These are phyloP conservation scores for Eulemur macaco DNA, from an alignment of 2,113 vertebrate species.

Conservation along the genomic window DNA sequence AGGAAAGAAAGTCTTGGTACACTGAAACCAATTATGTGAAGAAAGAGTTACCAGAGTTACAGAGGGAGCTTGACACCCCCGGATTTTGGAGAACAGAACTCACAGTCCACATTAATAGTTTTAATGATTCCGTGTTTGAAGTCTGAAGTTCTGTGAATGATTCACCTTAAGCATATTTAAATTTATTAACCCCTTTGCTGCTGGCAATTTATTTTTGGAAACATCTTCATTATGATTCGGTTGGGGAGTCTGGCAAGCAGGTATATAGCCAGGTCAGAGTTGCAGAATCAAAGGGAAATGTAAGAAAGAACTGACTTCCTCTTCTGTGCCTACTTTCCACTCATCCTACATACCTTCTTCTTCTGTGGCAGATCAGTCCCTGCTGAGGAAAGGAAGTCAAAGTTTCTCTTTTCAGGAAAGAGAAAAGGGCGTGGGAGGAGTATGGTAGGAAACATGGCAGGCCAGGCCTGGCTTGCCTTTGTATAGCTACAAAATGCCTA, in stretches of 20 bases:
- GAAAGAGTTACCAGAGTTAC: slow-evolving; percentile 10
- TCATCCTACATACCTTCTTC: background rate
- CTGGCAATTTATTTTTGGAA: slow-evolving; percentile 57
- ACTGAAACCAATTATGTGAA: slow-evolving; percentile 15
- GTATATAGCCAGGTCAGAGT: background rate
- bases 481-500: background rate
- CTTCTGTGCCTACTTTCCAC: background rate
- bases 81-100: background rate
- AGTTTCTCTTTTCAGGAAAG: background rate
- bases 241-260: background rate
- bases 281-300: background rate
- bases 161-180: slow-evolving; percentile 43
- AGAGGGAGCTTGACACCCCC: background rate
- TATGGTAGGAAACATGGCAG: background rate
- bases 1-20: background rate
- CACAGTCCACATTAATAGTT: slow-evolving; percentile 29
- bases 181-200: slow-evolving; percentile 49
- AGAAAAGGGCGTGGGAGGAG: background rate
- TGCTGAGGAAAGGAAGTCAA: background rate
- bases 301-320: background rate
- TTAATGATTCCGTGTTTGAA: slow-evolving; percentile 60
- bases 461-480: background rate
- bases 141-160: slow-evolving; percentile 48
- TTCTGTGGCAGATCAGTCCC: background rate
- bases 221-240: background rate